Conservation (phyloP, 2,888 invertebrate species). For the Apamea monoglypha region DNA sequence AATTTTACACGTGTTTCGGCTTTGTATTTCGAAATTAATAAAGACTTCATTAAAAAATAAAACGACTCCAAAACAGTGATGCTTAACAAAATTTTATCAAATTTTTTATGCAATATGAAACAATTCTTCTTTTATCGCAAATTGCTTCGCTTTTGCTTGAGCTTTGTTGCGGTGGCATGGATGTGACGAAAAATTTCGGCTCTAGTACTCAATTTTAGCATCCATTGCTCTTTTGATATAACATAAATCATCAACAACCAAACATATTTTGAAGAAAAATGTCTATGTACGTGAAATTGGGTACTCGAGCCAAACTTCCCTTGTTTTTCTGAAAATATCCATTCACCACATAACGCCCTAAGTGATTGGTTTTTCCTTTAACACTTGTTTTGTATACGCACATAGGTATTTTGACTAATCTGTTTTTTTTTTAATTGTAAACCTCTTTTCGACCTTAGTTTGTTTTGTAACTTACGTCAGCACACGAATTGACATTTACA, state of each 20-base stretch:
- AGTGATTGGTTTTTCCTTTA: slow-evolving; percentile 88
- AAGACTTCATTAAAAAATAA: background rate
- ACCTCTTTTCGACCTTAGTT: slow-evolving; percentile 63
- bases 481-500: slow-evolving; percentile 64
- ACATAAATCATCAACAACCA: background rate
- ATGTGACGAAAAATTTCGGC: slow-evolving; percentile 70
- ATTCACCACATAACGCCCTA: slow-evolving; percentile 82
- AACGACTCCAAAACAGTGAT: slow-evolving; percentile 76
- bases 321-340: slow-evolving; percentile 58
- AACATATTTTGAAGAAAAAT: background rate
- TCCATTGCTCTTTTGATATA: slow-evolving; percentile 38
- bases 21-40: background rate
- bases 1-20: background rate
- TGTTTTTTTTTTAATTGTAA: slow-evolving; percentile 72
- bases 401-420: slow-evolving; percentile 86
- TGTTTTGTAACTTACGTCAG: slow-evolving; percentile 66
- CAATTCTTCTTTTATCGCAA: slow-evolving; percentile 71
- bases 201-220: slow-evolving; percentile 52
- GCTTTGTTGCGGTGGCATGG: slow-evolving; percentile 84
- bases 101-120: slow-evolving; percentile 57
- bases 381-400: slow-evolving; percentile 88
- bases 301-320: slow-evolving; percentile 45
- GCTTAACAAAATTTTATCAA: slow-evolving; percentile 56
- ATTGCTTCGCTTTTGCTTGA: slow-evolving; percentile 89
- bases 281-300: slow-evolving; percentile 41